These are phyloP conservation scores for Venustoraphidia nigricollis DNA, from an alignment of 2,888 invertebrate genomes.

Conservation along the genomic window DNA sequence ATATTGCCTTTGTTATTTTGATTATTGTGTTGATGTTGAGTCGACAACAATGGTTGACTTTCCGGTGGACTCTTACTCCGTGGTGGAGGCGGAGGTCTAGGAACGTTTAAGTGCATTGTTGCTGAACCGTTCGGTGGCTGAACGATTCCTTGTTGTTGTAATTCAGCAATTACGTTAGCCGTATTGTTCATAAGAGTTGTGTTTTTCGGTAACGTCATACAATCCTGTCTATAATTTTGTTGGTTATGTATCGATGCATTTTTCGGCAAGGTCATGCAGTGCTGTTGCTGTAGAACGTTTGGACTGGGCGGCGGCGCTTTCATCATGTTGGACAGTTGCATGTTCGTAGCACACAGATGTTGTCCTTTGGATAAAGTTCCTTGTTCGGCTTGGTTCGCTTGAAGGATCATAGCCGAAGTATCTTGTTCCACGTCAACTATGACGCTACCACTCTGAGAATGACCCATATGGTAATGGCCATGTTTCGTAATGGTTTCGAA, in stretches of 20 bases:
- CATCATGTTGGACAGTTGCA: constrained; percentile 31
- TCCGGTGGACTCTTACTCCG: constrained; percentile 39
- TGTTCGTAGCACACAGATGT: constrained; percentile 31
- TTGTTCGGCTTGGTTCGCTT: constrained; percentile 35
- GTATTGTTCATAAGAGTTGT: constrained; percentile 31
- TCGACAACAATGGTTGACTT: constrained; percentile 34
- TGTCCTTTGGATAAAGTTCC: constrained; percentile 37
- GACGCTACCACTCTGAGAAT: constrained; percentile 62
- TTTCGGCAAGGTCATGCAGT: constrained; percentile 32
- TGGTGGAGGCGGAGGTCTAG: constrained; percentile 39
- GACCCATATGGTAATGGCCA: constrained; percentile 63
- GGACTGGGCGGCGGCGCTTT: constrained; percentile 45
- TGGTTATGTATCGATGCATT: constrained; percentile 27
- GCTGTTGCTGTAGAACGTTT: constrained; percentile 32
- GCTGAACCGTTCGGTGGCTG: constrained; percentile 44
- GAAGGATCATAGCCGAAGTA: constrained; percentile 38
- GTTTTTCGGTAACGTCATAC: constrained; percentile 45
- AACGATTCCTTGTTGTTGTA: constrained; percentile 41
- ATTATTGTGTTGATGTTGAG: constrained; percentile 27
- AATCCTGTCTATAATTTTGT: constrained; percentile 16
- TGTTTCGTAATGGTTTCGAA: constrained; percentile 70
- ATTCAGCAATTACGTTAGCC: constrained; percentile 35
- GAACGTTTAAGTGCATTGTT: constrained; percentile 36
- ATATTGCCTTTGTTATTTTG: constrained; percentile 33
- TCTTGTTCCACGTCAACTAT: constrained; percentile 75